A percentile compares a stretch with the other conserved stretches of the same genome.
These are phyloP conservation scores for Eumerus sabulonum DNA, from an alignment of 2,888 invertebrate species.

Conservation along the genomic window DNA sequence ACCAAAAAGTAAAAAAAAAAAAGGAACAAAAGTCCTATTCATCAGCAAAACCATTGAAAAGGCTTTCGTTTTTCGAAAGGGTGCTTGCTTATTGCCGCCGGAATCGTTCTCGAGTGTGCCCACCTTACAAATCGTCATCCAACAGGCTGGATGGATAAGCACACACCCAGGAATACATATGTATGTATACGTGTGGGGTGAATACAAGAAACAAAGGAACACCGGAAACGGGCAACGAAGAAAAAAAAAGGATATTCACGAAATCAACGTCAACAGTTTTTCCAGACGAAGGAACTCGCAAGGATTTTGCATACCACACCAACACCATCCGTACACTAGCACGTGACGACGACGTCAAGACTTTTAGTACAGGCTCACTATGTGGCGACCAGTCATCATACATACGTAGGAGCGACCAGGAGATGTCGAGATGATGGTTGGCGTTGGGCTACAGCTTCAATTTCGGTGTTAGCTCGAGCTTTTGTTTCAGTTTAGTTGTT, in stretches of 20 bases:
- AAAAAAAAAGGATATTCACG: conserved; percentile 39
- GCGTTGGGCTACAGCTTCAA: conserved; percentile 27
- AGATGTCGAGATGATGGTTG: conserved; percentile 10
- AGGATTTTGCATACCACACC: conserved; percentile 65
- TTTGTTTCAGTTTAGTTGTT: conserved; percentile 49
- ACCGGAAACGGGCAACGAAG: not conserved
- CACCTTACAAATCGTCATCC: conserved; percentile 52
- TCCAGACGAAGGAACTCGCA: conserved; percentile 58
- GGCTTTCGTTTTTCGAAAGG: conserved; percentile 44
- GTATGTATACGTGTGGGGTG: too few relatives aligned
- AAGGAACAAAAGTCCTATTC: conserved; percentile 63
- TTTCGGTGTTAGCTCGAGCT: conserved; percentile 33
- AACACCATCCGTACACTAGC: conserved; percentile 44
- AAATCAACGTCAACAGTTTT: conserved; percentile 67
- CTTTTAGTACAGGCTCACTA: too few relatives aligned
- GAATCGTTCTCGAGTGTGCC: conserved; percentile 46
- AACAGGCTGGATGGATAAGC: conserved; percentile 27
- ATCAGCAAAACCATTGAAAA: conserved; percentile 55
- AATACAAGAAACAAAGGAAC: conserved; percentile 38
- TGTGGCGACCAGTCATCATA: conserved; percentile 53
- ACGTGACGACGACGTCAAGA: conserved; percentile 37
- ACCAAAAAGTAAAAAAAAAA: conserved; percentile 45
- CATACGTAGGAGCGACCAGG: not conserved
- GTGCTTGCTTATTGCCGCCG: conserved; percentile 55
- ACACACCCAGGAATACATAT: conserved; percentile 4